Conservation (phyloP, 1,140 invertebrate species). For the Sycophaga agraensis region DNA sequence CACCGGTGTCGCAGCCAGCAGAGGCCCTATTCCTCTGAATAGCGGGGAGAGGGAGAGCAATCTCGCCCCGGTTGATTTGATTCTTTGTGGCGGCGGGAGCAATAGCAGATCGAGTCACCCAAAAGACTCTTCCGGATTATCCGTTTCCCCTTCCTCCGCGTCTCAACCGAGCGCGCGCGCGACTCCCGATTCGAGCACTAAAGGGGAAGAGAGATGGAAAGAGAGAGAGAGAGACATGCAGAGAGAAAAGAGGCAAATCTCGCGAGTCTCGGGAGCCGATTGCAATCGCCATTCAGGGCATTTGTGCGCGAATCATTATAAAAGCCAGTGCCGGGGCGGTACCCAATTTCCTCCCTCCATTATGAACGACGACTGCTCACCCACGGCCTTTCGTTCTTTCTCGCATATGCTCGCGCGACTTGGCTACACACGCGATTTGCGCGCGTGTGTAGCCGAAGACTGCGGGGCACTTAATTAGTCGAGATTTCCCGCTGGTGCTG, state of each 20-base stretch:
- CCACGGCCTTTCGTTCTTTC: background rate
- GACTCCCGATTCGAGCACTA: too few relatives aligned
- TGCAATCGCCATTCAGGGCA: constrained; percentile 16
- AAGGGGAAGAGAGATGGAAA: background rate
- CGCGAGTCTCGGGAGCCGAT: constrained; percentile 28
- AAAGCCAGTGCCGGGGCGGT: background rate
- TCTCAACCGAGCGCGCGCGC: too few relatives aligned
- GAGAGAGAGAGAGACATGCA: background rate
- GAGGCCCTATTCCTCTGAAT: too few relatives aligned
- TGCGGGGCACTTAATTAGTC: too few relatives aligned
- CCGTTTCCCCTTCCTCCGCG: constrained; percentile 21
- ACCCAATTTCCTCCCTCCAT: constrained; percentile 11
- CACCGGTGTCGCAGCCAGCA: constrained; percentile 25
- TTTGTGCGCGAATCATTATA: constrained; percentile 25
- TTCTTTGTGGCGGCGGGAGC: constrained; percentile 49
- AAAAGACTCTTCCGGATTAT: constrained; percentile 46
- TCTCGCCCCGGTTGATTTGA: constrained; percentile 51
- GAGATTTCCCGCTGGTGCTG: too few relatives aligned
- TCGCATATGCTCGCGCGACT: background rate
- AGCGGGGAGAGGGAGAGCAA: too few relatives aligned
- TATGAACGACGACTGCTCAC: background rate
- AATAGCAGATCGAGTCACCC: constrained; percentile 45
- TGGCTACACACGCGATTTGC: too few relatives aligned
- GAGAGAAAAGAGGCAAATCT: background rate
- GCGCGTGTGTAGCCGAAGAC: too few relatives aligned